Evolutionary conservation across 1,140 invertebrate species (phyloP).

Genomic region (Penaeus chinensis): DNA sequence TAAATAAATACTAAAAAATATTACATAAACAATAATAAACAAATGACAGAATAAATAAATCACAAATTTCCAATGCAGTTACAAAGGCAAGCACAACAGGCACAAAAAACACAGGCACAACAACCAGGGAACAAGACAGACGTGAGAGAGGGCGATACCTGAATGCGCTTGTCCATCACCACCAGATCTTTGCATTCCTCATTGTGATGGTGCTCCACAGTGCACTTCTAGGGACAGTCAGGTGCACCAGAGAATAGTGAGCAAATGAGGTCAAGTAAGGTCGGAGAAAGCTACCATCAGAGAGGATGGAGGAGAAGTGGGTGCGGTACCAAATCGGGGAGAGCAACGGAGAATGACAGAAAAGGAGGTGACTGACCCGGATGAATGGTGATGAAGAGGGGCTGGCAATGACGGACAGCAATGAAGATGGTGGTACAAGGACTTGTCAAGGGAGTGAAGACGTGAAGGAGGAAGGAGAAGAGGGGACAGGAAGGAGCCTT

Average conservation of each 20-base stretch:
- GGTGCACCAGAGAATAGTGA: conserved; percentile 46
- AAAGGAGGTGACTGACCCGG: not conserved
- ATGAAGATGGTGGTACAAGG: too few species aligned
- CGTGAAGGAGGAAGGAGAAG: too few species aligned
- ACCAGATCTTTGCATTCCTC: conserved; percentile 93
- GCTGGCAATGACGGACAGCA: not conserved
- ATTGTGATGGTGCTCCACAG: conserved; percentile 89
- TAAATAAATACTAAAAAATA: not conserved
- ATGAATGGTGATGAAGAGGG: not conserved
- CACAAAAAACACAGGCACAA: conserved; percentile 14
- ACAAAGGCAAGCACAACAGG: conserved; percentile 12
- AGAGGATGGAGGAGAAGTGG: conserved; percentile 7
- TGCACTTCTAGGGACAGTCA: conserved; percentile 78
- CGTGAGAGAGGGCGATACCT: conserved; percentile 69
- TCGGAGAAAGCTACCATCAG: conserved; percentile 44
- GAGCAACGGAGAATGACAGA: not conserved
- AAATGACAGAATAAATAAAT: not conserved
- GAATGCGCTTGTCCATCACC: conserved; percentile 92
- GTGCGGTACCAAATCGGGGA: not conserved
- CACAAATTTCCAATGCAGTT: not conserved
- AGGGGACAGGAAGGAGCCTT: too few species aligned
- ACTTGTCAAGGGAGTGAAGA: too few species aligned
- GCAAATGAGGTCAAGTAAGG: conserved; percentile 41
- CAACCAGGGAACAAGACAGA: conserved; percentile 8
- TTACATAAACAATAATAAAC: not conserved